Base-by-base conservation (phyloP, 2,888 invertebrate genomes). In the Drosophila melanocephala region DNA sequence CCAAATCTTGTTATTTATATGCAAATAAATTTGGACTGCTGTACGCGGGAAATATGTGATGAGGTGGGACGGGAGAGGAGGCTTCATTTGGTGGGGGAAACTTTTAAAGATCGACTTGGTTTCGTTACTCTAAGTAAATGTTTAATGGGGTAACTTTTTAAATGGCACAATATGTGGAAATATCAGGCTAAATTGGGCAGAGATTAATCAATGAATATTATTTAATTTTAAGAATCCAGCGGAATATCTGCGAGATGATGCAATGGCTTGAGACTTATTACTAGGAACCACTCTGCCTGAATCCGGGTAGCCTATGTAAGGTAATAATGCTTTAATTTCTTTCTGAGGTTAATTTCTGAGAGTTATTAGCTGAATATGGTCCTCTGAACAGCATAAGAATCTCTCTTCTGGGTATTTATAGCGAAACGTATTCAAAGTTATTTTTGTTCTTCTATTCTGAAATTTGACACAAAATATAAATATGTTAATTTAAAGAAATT, bases 1-100 rank as follows among this genome's bases (percentile, higher is more conserved):
- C 67, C 79, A 82, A 75, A 81, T 82, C 83, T 79, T 73, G 84
- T 84, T 83, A 75, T 72, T 81, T 69, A 69, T 60, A 44, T 47
- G 47, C 57, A 52, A 61, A 72, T 62, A 65, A 39, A 67, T 53
- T 51, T 63, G 69, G 52, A 37, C 2, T 37, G 16, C 37, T 6
- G 16, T 0, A 16, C 5, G 16, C 6, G 37, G 22, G 4, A 14
- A 26, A 4, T 19, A 5, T 9, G 9, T 37, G 12, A n/a, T 0
- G 5, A 14, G 0, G 1, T 12, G 12, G 2, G 3, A 6, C 2
- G 5, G 22, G 4, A 16, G 10, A 9, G n/a, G 10, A 12, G 4
- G 22, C 16, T 44, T 58, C 4, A 32, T n/a, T 42, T 30, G 16
- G 9, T 5, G 16, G 5, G 30, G 42, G 5, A 16, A 32, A 7